phyloP scores from a whole-genome alignment of 2,888 invertebrate genomes.

The Clistopyga incitator region DNA sequence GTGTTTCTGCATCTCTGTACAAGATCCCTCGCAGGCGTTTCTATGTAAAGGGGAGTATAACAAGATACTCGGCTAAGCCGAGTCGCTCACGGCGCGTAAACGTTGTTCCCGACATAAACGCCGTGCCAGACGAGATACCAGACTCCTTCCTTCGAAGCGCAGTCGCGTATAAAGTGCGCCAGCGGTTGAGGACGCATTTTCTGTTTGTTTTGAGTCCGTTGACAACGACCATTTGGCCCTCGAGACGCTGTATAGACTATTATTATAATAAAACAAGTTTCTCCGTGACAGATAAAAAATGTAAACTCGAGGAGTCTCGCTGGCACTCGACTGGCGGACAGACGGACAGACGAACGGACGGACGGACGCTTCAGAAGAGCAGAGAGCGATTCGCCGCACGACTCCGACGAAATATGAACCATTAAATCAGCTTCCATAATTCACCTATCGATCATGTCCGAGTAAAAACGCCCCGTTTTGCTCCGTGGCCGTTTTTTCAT shows the following conservation, averaged over 20 bases:
- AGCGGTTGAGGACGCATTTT: constrained; percentile 71
- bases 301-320: constrained; percentile 6
- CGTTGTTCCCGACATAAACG: constrained; percentile 51
- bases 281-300: constrained; percentile 27
- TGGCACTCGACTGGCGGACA: not conserved
- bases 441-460: constrained; percentile 61
- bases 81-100: not conserved
- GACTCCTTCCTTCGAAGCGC: constrained; percentile 28
- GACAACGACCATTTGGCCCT: constrained; percentile 77
- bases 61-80: not conserved
- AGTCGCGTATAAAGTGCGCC: constrained; percentile 66
- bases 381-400: not conserved
- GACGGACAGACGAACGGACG: not conserved
- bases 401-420: constrained; percentile 17
- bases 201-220: constrained; percentile 76
- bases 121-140: constrained; percentile 54
- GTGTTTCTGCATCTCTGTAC: not conserved
- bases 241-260: constrained; percentile 65
- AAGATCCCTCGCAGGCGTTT: not conserved
- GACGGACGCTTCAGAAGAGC: not conserved
- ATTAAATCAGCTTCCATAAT: constrained; percentile 50
- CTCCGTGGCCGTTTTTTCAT: constrained; percentile 34
- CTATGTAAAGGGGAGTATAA: not conserved
- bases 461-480: constrained; percentile 46
- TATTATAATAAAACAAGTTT: constrained; percentile 60